These are phyloP conservation scores for Chelonus insularis DNA, from an alignment of 1,140 invertebrate genomes.

Conservation along the genomic window DNA sequence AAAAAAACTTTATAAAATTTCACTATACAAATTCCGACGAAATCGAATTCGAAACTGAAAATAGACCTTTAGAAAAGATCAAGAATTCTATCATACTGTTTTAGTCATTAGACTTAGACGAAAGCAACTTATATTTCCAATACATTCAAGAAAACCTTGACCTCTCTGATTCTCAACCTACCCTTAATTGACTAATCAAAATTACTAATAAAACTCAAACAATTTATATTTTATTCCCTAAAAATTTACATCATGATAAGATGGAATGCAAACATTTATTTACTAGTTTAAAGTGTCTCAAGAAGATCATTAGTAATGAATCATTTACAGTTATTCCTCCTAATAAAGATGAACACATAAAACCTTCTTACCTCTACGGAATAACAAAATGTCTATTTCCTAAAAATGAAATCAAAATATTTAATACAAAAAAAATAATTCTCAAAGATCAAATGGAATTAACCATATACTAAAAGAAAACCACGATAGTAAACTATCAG, in stretches of 20 bases:
- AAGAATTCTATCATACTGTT: conserved; percentile 33
- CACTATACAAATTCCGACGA: conserved; percentile 37
- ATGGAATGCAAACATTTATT: conserved; percentile 38
- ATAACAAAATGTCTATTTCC: no score
- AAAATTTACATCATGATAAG: conserved; percentile 39
- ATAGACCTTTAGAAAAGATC: conserved; percentile 29
- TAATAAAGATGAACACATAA: no score
- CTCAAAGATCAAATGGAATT: no score
- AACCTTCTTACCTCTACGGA: no score
- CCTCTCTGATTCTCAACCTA: conserved; percentile 9
- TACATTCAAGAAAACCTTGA: conserved; percentile 30
- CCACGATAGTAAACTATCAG: no score
- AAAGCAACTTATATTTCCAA: conserved; percentile 34
- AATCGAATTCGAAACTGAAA: conserved; percentile 34
- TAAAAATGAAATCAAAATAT: no score
- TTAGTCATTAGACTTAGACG: conserved; percentile 39
- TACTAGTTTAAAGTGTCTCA: conserved; percentile 34
- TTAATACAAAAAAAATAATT: no score
- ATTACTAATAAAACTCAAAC: conserved; percentile 28
- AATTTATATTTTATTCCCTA: conserved; percentile 34
- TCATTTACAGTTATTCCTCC: no score
- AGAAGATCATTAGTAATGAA: no score
- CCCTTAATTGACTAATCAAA: conserved; percentile 19
- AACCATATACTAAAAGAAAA: no score
- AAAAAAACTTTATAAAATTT: conserved; percentile 39